phyloP scores from a whole-genome alignment of 1,140 invertebrate genomes.

The Drepana arcuata region DNA sequence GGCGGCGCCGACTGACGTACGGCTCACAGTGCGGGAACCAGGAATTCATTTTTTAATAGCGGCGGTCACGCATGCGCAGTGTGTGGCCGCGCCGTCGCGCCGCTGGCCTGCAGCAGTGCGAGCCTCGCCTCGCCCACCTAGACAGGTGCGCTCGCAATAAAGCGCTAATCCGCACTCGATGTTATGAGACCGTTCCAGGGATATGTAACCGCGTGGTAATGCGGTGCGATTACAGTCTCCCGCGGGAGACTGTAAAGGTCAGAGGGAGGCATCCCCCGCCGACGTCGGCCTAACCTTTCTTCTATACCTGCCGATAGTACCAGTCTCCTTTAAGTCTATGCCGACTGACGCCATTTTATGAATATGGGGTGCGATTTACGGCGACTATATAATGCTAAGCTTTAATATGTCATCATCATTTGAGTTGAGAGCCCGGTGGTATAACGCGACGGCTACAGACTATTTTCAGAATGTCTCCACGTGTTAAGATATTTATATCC shows the following conservation, averaged over 20 bases:
- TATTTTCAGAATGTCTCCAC: no score
- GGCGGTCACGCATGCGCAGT: conserved; percentile 41
- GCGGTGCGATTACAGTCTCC: conserved; percentile 32
- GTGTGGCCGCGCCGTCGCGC: conserved; percentile 20
- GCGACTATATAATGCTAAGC: conserved; percentile 21
- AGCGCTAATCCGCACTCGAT: conserved; percentile 24
- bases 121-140: conserved; percentile 22
- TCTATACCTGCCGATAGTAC: conserved; percentile 26
- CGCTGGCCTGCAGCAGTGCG: conserved; percentile 37
- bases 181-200: conserved; percentile 28
- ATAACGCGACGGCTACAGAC: no score
- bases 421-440: no score
- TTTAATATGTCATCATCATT: conserved; percentile 19
- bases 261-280: conserved; percentile 24
- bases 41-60: conserved; percentile 57
- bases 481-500: no score
- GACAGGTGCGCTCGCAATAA: conserved; percentile 33
- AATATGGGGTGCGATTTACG: conserved; percentile 21
- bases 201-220: conserved; percentile 29
- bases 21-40: conserved; percentile 49
- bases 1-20: conserved; percentile 35
- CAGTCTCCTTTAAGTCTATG: conserved; percentile 17
- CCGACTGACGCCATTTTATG: conserved; percentile 30
- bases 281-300: conserved; percentile 32
- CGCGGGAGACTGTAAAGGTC: conserved; percentile 44